phyloP scores from a whole-genome alignment of 2,797 vertebrate species.

The Phoebastria nigripes region DNA sequence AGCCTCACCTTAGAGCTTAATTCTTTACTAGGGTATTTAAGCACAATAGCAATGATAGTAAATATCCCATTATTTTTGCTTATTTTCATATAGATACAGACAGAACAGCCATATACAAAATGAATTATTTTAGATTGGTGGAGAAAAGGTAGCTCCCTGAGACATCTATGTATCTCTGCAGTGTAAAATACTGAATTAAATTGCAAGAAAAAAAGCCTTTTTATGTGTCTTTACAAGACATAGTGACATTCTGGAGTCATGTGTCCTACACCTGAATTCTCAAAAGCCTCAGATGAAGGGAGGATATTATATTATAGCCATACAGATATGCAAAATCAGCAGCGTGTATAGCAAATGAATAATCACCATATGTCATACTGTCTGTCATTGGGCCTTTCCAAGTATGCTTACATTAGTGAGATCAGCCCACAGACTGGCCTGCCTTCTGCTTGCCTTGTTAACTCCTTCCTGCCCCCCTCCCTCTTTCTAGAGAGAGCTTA shows the following conservation, averaged over 20 bases:
- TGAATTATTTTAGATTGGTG: background rate
- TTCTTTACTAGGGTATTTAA: background rate
- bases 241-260: background rate
- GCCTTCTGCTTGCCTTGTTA: slow-evolving; percentile 33
- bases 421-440: background rate
- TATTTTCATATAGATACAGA: background rate
- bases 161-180: accelerated
- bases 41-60: background rate
- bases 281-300: background rate
- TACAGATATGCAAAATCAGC: slow-evolving; percentile 10
- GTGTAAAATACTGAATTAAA: background rate
- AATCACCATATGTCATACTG: slow-evolving; percentile 26
- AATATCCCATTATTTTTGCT: background rate
- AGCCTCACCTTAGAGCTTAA: background rate
- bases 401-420: slow-evolving; percentile 28
- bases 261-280: background rate
- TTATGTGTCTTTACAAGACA: background rate
- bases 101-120: background rate
- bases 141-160: background rate
- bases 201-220: background rate
- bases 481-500: background rate
- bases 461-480: background rate
- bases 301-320: background rate
- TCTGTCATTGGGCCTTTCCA: slow-evolving; percentile 29
- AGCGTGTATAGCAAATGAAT: background rate